Base-by-base conservation (phyloP, 2,888 invertebrate species). In the Physocephala rufipes region DNA sequence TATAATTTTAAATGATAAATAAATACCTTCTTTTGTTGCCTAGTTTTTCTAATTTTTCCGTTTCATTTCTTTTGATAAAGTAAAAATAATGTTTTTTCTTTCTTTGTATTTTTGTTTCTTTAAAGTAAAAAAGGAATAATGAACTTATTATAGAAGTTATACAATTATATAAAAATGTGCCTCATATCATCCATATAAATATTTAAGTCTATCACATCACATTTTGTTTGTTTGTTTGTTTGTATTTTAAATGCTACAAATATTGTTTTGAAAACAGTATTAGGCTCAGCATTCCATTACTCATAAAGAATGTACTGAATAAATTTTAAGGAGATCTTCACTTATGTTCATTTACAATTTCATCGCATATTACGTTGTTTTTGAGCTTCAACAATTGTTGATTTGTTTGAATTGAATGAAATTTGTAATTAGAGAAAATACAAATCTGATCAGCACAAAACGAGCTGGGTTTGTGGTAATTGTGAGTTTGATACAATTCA, bases 201-300 rank as follows among this genome's bases (percentile, higher is more conserved):
- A 76, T 76, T 75, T 82, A 83, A 82, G 83, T 83, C 83, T 82
- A 82, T 82, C 82, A 82, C 84, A 82, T 82, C 83, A 84, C 83
- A 84, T 84, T 81, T 83, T 80, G 80, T 79, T 74, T 65, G n/a
- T n/a, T n/a, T n/a, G n/a, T n/a, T n/a, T n/a, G n/a, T n/a, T 75
- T 71, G 43, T 55, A 68, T 70, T 53, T 71, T 71, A 73, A 71
- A 75, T 73, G 73, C 73, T 67, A 75, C 74, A 74, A n/a, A 76
- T 75, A 76, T 74, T 75, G 76, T 76, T 75, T 74, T 55, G 51
- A 61, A 76, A 76, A 76, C 76, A 76, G 74, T 73, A 76, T 73
- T 76, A 36, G 4, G 9, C 74, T 73, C 74, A 76, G 76, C 76
- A 76, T 76, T 67, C 62, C 30, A 51, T 68, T 62, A 62, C 62